phyloP scores from a whole-genome alignment of 92 coral and sea anemone genomes.

The Zoanthus solanderi region DNA sequence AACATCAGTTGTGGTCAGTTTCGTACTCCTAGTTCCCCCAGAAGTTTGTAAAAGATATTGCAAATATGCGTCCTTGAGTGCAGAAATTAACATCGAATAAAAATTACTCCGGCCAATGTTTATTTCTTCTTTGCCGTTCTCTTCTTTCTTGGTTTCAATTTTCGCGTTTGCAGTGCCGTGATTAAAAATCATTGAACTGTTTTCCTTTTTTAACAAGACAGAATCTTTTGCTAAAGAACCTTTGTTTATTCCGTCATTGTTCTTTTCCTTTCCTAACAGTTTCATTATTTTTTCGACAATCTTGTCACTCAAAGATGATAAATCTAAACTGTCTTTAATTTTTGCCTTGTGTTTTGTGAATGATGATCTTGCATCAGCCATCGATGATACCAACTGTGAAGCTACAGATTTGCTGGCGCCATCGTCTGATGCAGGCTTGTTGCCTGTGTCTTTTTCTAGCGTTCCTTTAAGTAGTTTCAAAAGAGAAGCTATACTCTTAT shows the following conservation, averaged over 20 bases:
- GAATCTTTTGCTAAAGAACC: neutral
- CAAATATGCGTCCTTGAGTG: conserved; percentile 15
- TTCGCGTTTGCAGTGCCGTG: neutral
- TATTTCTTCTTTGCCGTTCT: conserved; percentile 23
- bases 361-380: neutral
- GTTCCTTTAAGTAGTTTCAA: conserved; percentile 24
- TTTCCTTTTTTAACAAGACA: neutral
- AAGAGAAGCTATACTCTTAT: conserved; percentile 36
- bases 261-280: neutral
- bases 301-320: neutral
- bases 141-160: neutral
- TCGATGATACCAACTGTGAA: neutral
- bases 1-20: neutral
- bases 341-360: neutral
- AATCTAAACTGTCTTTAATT: neutral
- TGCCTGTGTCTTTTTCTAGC: neutral
- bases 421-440: neutral
- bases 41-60: conserved; percentile 8
- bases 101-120: conserved; percentile 17
- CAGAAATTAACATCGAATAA: conserved; percentile 34
- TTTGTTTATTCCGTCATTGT: neutral
- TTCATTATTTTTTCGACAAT: neutral
- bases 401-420: neutral
- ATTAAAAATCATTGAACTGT: neutral
- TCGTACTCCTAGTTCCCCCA: neutral